Evolutionary conservation across 2,797 vertebrate genomes (phyloP), one percentile per base, ranked within the genome.

Genomic region (Thaleichthys pacificus): DNA sequence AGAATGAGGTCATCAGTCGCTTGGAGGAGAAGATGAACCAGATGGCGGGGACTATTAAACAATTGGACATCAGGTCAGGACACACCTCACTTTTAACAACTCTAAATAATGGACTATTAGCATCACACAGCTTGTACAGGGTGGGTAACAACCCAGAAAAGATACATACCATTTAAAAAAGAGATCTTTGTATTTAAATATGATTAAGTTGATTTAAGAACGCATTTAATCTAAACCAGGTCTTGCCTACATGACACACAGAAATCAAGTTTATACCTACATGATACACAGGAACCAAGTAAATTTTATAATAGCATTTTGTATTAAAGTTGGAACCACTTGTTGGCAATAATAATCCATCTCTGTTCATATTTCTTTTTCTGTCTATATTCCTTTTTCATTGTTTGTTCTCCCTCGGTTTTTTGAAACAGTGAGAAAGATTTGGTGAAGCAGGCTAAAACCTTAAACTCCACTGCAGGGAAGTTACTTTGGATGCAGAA

Each of bases 11-110:
- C 74, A 96, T 98, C 81, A 86, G 89, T 88, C 96, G 96, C 76
- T 89, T 99, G 89, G 98, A 99, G 88, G 97, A 99, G 75, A 99
- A 99, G 73, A 95, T 97, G 5, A 96, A 94, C 91, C 97, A 99
- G 93, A 98, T 99, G 97, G 93, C 95, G 15, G 95, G 93, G 74
- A 96, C 95, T 17, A 94, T 99, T 77, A 99, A 96, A 91, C 96
- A 96, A 72, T 93, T 99, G 84, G 98, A 99, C 89, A 94, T 89
- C 90, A 99, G 97, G 98, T 99, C 93, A 93, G 3, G 28, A 2
- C 32, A 19, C 57, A 65, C 21, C 32, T 26, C 42, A 24, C 26
- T n/a, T 19, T 35, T 24, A 11, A 51, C 42, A 24, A 7, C 8
- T 51, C 11, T 22, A 30, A 47, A 47, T 12, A 47, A 47, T 47